Base-by-base conservation (phyloP, 2,113 vertebrate species). In the Epinephelus fuscoguttatus region DNA sequence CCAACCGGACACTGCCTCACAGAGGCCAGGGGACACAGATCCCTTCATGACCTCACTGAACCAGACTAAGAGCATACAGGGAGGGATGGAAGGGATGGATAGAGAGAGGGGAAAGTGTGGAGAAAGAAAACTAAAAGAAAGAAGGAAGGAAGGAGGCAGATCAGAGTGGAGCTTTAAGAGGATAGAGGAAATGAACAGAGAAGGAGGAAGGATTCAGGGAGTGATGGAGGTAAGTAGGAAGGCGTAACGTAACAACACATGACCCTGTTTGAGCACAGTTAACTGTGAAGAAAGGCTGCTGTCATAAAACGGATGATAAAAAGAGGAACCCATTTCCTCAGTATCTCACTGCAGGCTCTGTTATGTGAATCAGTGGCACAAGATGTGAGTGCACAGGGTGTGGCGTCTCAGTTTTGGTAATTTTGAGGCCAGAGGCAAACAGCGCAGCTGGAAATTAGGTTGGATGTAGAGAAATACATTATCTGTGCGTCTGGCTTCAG, bases 381-480 rank as follows among this genome's bases (percentile, higher is more conserved):
- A 52, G 77, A 70, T 75, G 80, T 73, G 71, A 84, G 81, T 75
- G 76, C 75, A 71, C 47, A 14, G 73, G 77, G 72, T 81, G 82
- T 77, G 81, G 74, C 15, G 9, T 76, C 78, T 76, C 77, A 78
- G 27, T 93, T 89, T 88, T 77, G 62, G 71, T 87, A 82, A 85
- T 80, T 80, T 68, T 27, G 47, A 78, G 18, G 80, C 92, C 66
- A 53, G 80, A 83, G 87, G 92, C 89, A 80, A 88, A 89, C 71
- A 88, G 83, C 19, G 57, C 53, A 77, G 27, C 67, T 18, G 53
- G 79, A 91, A 92, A 92, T 93, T 71, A 91, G 88, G 87, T 88
- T 91, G 90, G 80, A 87, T 91, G 89, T 88, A 60, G 81, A 91
- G 84, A 84, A 92, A 91, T 84, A 76, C 72, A 91, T 90, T 89